These are phyloP conservation scores for Polymixis lichenea DNA, from an alignment of 2,888 invertebrate species.

Conservation along the genomic window DNA sequence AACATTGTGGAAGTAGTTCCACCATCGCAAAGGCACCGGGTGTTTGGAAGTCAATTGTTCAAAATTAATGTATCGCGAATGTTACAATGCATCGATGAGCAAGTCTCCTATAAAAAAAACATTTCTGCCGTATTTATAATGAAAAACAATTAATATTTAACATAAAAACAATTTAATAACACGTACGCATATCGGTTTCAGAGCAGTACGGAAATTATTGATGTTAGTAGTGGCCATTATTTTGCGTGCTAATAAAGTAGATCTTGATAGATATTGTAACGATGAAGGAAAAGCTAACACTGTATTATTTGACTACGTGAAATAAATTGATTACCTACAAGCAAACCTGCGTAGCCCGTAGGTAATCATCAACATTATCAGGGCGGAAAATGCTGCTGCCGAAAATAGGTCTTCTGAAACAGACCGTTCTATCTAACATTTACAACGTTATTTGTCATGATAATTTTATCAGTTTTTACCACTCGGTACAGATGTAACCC, in stretches of 20 bases:
- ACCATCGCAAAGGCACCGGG: not conserved
- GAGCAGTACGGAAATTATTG: conserved; percentile 18
- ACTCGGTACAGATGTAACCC: not conserved
- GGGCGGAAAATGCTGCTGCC: conserved; percentile 24
- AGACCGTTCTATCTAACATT: conserved; percentile 5
- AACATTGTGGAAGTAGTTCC: not conserved
- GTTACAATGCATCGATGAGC: conserved; percentile 18
- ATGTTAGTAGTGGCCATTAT: conserved; percentile 1
- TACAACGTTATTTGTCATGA: not conserved
- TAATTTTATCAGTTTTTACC: not conserved
- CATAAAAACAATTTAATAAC: conserved; percentile 31
- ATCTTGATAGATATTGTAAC: conserved; percentile 34
- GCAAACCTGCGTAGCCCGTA: not conserved
- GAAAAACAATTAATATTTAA: conserved; percentile 23
- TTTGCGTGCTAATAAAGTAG: conserved; percentile 1
- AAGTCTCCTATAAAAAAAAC: conserved; percentile 34
- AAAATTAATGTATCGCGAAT: conserved; percentile 6
- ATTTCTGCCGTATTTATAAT: conserved; percentile 33
- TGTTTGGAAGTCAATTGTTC: conserved; percentile 8
- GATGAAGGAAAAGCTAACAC: not conserved
- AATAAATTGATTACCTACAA: not conserved
- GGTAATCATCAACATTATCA: conserved; percentile 24
- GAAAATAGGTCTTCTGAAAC: conserved; percentile 17
- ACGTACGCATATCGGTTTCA: conserved; percentile 35
- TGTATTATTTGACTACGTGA: conserved; percentile 21